These are phyloP conservation scores for Alectura lathami DNA, from an alignment of 2,113 vertebrate genomes.

Conservation along the genomic window DNA sequence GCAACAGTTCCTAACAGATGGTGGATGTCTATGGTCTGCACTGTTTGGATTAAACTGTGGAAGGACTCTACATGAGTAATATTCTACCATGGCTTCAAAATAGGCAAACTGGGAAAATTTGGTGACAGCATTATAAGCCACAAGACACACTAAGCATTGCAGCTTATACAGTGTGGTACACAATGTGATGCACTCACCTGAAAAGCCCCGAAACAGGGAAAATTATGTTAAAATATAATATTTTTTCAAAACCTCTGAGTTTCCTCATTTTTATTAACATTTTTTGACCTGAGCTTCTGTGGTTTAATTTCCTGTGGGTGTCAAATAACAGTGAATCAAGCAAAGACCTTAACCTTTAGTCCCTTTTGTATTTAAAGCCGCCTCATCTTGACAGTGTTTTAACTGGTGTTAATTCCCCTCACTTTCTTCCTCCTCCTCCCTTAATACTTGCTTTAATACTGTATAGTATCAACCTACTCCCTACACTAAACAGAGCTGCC, in stretches of 20 bases:
- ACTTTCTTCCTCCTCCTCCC: background rate
- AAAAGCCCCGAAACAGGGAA: background rate
- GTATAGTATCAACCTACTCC: background rate
- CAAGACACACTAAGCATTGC: background rate
- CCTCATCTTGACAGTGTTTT: constrained; percentile 53
- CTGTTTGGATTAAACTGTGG: background rate
- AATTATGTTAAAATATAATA: background rate
- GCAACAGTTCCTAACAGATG: constrained; percentile 59
- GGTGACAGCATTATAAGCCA: background rate
- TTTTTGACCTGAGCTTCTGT: constrained; percentile 47
- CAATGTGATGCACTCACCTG: background rate
- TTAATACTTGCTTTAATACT: background rate
- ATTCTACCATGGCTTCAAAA: background rate
- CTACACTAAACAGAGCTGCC: background rate
- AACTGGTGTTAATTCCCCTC: constrained; percentile 48
- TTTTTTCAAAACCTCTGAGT: constrained; percentile 39
- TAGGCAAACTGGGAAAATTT: background rate
- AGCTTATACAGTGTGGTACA: background rate
- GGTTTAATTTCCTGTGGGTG: constrained; percentile 79
- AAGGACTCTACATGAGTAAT: background rate
- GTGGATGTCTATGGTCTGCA: background rate
- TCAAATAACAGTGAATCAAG: constrained; percentile 76
- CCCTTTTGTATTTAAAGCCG: constrained; percentile 63
- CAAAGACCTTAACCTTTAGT: constrained; percentile 57
- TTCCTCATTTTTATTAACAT: constrained; percentile 63